phyloP scores from a whole-genome alignment of 2,888 invertebrate species.

The Dromius quadrimaculatus region DNA sequence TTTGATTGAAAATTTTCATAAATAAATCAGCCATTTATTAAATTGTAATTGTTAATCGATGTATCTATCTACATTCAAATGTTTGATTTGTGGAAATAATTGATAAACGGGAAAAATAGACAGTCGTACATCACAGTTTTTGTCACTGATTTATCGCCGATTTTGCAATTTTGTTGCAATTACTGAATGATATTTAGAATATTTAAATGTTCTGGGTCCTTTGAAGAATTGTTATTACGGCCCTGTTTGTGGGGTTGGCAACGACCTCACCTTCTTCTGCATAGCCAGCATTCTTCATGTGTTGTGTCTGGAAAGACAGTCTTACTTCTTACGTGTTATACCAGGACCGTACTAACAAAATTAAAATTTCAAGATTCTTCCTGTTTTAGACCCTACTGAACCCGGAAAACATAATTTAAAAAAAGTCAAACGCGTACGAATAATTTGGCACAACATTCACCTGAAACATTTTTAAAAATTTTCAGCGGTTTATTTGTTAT shows the following conservation, averaged over 20 bases:
- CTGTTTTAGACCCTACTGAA: not conserved
- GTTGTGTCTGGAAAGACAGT: slow-evolving; percentile 33
- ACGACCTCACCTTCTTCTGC: slow-evolving; percentile 46
- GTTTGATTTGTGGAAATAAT: slow-evolving; percentile 1
- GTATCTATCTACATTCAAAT: no score
- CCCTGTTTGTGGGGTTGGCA: slow-evolving; percentile 23
- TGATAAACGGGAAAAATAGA: not conserved
- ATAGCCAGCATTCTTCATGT: slow-evolving; percentile 41
- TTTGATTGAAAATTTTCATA: no score
- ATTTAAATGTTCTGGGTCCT: not conserved
- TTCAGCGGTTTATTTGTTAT: no score
- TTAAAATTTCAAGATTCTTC: not conserved
- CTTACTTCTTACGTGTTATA: slow-evolving; percentile 2
- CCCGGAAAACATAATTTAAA: no score
- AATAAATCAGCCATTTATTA: no score
- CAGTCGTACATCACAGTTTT: not conserved
- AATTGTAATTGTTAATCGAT: no score
- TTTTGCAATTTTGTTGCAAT: not conserved
- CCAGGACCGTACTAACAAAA: slow-evolving; percentile 1
- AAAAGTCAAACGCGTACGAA: no score
- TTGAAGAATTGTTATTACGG: slow-evolving; percentile 7
- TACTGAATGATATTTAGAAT: not conserved
- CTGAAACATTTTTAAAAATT: no score
- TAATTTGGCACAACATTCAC: no score
- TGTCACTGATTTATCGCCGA: not conserved